A percentile compares a stretch with the other conserved stretches of the same genome.
These are phyloP conservation scores for Esperia sulphurella DNA, from an alignment of 2,888 invertebrate genomes.

Conservation along the genomic window DNA sequence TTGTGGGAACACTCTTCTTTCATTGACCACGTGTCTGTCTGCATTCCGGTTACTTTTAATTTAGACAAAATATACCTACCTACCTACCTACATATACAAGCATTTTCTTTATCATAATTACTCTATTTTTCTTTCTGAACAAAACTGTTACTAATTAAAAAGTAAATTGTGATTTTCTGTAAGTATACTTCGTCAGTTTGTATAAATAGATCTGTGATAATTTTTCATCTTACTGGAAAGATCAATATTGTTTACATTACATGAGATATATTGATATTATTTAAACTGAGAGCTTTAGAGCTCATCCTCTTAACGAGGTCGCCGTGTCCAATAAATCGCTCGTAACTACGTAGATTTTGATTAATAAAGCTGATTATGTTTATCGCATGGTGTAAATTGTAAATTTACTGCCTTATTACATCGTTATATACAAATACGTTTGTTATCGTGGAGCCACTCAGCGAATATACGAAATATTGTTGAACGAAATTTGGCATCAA, in stretches of 20 bases:
- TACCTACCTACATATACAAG: no score
- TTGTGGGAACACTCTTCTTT: no score
- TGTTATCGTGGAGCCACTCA: conserved; percentile 26
- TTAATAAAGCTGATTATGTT: conserved; percentile 62
- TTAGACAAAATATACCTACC: no score
- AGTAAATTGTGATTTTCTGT: not conserved
- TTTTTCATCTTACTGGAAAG: conserved; percentile 2
- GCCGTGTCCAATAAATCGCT: conserved; percentile 61
- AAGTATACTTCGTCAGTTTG: not conserved
- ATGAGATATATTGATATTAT: conserved; percentile 49
- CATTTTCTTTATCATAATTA: no score
- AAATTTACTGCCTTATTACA: conserved; percentile 43
- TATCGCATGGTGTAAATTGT: conserved; percentile 49
- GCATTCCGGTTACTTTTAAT: no score
- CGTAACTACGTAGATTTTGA: conserved; percentile 55
- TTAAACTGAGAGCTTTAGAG: conserved; percentile 53
- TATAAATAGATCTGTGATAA: no score
- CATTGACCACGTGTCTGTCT: no score
- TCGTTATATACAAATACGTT: conserved; percentile 40
- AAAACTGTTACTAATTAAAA: no score
- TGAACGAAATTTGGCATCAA: not conserved
- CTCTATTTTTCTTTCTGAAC: no score
- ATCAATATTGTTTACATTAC: conserved; percentile 43
- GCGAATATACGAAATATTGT: not conserved
- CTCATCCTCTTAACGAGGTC: conserved; percentile 63